These are phyloP conservation scores for Podarcis raffonei DNA, from an alignment of 2,113 vertebrate species.

Conservation along the genomic window DNA sequence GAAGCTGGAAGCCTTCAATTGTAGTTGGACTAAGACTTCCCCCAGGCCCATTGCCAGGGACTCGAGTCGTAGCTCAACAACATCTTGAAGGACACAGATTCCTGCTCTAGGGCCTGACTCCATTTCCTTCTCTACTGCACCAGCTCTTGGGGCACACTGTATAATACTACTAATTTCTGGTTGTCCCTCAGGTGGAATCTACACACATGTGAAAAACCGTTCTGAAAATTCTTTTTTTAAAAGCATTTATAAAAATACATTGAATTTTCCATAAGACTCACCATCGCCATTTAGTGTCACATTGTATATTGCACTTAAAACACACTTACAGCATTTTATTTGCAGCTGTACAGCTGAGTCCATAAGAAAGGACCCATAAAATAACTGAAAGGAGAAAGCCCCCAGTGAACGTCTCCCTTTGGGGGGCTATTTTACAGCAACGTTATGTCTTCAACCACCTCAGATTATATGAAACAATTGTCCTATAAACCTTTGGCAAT, in stretches of 20 bases:
- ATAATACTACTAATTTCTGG: background rate
- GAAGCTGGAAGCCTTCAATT: background rate
- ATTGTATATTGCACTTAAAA: too few species aligned
- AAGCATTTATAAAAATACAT: too few species aligned
- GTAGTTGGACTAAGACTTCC: too few species aligned
- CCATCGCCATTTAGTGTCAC: too few species aligned
- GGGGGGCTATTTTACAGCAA: constrained; percentile 9
- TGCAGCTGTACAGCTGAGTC: too few species aligned
- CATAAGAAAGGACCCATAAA: background rate
- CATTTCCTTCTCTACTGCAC: background rate
- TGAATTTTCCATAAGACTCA: too few species aligned
- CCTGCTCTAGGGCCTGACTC: background rate
- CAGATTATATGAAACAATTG: background rate
- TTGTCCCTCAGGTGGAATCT: too few species aligned
- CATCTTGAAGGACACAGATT: too few species aligned
- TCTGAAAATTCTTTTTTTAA: too few species aligned
- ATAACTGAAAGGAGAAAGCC: background rate
- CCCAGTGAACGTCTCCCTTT: background rate
- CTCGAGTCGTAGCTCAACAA: background rate
- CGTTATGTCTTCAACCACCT: background rate
- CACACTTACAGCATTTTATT: too few species aligned
- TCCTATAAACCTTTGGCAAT: background rate
- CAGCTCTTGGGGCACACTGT: background rate
- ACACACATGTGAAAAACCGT: too few species aligned
- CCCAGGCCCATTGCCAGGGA: too few species aligned